Conservation (phyloP, 2,113 vertebrate genomes). For the Takifugu flavidus region DNA sequence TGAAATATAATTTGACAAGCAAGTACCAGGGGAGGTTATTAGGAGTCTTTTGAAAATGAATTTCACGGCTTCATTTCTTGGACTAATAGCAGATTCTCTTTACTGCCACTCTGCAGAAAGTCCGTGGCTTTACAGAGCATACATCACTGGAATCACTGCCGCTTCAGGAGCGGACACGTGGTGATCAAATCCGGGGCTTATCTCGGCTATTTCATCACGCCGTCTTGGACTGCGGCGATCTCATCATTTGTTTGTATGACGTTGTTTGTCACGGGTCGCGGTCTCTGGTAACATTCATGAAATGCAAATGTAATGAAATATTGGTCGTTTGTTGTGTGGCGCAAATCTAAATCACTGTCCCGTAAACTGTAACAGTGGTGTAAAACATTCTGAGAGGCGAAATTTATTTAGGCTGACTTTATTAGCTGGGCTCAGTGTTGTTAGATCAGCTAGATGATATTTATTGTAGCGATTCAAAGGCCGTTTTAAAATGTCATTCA, state of each 20-base stretch:
- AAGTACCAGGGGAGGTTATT: slow-evolving; percentile 11
- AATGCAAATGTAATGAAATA: not conserved
- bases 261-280: not conserved
- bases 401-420: not conserved
- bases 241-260: not conserved
- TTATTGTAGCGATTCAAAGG: not conserved
- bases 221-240: not conserved
- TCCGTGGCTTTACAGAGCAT: too few relatives aligned
- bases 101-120: not conserved
- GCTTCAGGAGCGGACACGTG: slow-evolving; percentile 4
- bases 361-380: not conserved
- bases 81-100: slow-evolving; percentile 5
- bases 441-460: not conserved
- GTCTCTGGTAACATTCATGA: not conserved
- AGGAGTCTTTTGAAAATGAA: not conserved
- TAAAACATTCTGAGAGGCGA: not conserved
- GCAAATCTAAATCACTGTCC: slow-evolving; percentile 3
- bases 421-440: not conserved
- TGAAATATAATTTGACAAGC: slow-evolving; percentile 4
- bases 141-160: too few relatives aligned
- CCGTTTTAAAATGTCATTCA: slow-evolving; percentile 1
- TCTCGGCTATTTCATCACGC: not conserved
- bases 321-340: not conserved
- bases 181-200: not conserved
- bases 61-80: slow-evolving; percentile 4